A percentile compares a stretch with the other conserved stretches of the same genome.
Evolutionary conservation across 2,888 invertebrate species (phyloP).

Genomic region (Bursaphelenchus okinawaensis): DNA sequence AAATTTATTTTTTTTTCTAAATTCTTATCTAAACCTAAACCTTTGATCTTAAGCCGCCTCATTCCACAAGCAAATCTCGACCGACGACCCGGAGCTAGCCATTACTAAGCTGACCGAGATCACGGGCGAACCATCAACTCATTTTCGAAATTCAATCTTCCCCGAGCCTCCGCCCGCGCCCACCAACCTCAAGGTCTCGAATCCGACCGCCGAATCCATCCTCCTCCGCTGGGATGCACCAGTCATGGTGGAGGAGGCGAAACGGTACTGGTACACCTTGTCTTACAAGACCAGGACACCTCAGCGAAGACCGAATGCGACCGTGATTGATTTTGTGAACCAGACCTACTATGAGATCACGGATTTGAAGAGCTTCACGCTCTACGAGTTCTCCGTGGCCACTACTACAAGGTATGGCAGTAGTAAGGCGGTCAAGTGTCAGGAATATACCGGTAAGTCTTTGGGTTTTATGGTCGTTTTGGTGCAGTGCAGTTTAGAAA

Average conservation of each 20-base stretch:
- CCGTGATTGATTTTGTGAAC: slow-evolving; percentile 52
- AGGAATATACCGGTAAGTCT: slow-evolving; percentile 52
- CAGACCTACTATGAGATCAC: slow-evolving; percentile 45
- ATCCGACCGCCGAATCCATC: slow-evolving; percentile 54
- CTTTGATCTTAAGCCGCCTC: background rate
- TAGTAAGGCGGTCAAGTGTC: slow-evolving; percentile 43
- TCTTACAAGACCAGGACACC: slow-evolving; percentile 43
- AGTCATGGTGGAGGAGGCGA: slow-evolving; percentile 41
- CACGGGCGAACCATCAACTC: background rate
- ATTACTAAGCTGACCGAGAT: background rate
- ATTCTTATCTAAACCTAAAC: background rate
- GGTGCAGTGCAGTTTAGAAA: too few species aligned
- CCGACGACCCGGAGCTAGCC: background rate
- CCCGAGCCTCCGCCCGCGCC: slow-evolving; percentile 42
- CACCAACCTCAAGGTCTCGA: slow-evolving; percentile 38
- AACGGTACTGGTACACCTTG: slow-evolving; percentile 54
- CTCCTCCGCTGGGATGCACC: slow-evolving; percentile 50
- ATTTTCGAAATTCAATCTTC: background rate
- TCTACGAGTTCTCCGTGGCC: slow-evolving; percentile 54
- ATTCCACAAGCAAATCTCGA: background rate
- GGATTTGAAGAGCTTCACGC: slow-evolving; percentile 42
- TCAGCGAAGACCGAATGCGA: slow-evolving; percentile 42
- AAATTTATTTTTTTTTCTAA: too few species aligned
- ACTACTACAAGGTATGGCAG: slow-evolving; percentile 50
- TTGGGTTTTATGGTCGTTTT: too few species aligned